phyloP scores from a whole-genome alignment of 2,113 vertebrate genomes.

The Vulpes vulpes region DNA sequence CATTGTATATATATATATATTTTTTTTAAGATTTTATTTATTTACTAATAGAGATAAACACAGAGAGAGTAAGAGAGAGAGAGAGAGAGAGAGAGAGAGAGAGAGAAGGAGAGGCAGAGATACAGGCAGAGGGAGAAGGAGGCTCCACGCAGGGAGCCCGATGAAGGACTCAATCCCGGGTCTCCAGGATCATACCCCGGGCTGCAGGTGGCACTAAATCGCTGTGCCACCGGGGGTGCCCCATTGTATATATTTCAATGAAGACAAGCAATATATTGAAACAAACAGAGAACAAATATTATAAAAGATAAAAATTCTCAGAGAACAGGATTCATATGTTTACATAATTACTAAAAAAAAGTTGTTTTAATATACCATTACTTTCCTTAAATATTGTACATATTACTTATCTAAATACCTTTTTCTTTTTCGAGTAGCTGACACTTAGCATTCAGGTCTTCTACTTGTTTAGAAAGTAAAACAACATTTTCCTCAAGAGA shows the following conservation, averaged over 20 bases:
- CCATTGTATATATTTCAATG: not conserved
- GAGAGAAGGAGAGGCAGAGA: no score
- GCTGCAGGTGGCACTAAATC: no score
- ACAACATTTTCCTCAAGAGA: constrained; percentile 89
- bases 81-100: no score
- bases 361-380: not conserved
- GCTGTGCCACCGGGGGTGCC: not conserved
- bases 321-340: not conserved
- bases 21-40: no score
- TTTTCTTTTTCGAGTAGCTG: constrained; percentile 91
- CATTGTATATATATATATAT: not conserved
- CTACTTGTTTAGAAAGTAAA: constrained; percentile 88
- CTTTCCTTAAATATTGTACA: not conserved
- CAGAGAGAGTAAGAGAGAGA: no score
- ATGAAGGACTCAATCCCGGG: no score
- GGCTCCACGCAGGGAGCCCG: no score
- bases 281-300: constrained; percentile 18
- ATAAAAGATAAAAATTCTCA: constrained; percentile 3
- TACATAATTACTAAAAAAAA: constrained; percentile 23
- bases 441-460: constrained; percentile 90
- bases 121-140: no score
- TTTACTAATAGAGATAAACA: no score
- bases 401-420: constrained; percentile 85
- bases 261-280: not conserved
- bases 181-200: no score